A percentile compares a stretch with the other conserved stretches of the same genome.
Evolutionary conservation across 1,140 invertebrate species (phyloP).

Genomic region (Micrasema longulum): DNA sequence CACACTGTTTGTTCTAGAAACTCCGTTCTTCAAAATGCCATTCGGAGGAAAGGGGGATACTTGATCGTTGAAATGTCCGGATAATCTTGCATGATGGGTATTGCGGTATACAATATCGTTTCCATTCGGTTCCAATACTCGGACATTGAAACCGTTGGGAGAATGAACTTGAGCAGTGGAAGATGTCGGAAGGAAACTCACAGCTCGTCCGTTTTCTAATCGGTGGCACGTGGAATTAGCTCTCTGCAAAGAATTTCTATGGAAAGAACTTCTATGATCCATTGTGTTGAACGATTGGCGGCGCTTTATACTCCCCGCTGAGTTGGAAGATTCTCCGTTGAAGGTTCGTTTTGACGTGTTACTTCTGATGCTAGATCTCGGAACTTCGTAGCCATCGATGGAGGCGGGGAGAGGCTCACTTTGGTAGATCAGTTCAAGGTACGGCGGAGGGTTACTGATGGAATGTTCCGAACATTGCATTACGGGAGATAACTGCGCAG

Average conservation of each 20-base stretch:
- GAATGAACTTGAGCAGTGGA: constrained; percentile 18
- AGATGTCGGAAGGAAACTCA: constrained; percentile 4
- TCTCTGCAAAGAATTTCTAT: constrained; percentile 3
- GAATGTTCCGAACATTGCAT: neutral
- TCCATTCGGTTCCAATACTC: constrained; percentile 24
- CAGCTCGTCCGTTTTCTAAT: neutral
- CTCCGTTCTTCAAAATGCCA: constrained; percentile 27
- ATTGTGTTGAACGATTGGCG: constrained; percentile 24
- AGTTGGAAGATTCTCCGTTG: constrained; percentile 14
- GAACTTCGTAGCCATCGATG: constrained; percentile 72
- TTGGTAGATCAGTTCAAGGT: constrained; percentile 70
- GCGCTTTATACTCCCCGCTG: neutral
- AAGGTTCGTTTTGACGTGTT: constrained; percentile 39
- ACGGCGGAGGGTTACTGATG: constrained; percentile 63
- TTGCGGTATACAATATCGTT: constrained; percentile 16
- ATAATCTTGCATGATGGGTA: constrained; percentile 14
- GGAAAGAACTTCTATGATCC: constrained; percentile 19
- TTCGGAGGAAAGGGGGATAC: constrained; percentile 34
- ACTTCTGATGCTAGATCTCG: constrained; percentile 59
- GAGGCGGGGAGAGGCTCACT: constrained; percentile 59
- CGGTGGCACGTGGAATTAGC: neutral
- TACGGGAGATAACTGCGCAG: constrained; percentile 16
- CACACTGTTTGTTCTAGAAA: constrained; percentile 26
- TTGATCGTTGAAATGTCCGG: constrained; percentile 18
- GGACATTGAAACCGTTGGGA: constrained; percentile 27